These are phyloP conservation scores for Allolobophora icterica DNA, from an alignment of 2,888 invertebrate genomes.

Conservation along the genomic window DNA sequence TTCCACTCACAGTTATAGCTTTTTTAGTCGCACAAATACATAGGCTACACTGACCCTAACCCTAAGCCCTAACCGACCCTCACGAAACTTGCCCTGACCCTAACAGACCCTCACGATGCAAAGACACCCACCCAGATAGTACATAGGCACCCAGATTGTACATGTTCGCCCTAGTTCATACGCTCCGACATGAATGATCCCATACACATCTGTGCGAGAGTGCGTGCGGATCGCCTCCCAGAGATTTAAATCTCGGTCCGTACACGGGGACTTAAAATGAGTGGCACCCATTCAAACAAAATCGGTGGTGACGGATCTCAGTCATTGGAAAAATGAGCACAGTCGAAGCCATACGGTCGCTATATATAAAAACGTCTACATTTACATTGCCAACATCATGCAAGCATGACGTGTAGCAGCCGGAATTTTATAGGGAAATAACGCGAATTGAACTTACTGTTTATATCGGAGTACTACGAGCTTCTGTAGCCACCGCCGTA, in stretches of 20 bases:
- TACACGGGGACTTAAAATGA: neutral
- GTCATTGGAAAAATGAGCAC: neutral
- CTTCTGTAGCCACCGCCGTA: neutral
- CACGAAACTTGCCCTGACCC: too few species aligned
- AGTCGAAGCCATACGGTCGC: neutral
- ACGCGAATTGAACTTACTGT: neutral
- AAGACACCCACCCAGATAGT: too few species aligned
- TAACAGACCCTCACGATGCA: too few species aligned
- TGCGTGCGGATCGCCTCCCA: neutral
- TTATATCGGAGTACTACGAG: neutral
- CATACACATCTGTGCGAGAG: too few species aligned
- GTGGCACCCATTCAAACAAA: neutral
- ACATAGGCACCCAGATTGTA: too few species aligned
- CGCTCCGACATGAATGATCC: too few species aligned
- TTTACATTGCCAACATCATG: neutral
- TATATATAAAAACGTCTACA: neutral
- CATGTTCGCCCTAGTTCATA: too few species aligned
- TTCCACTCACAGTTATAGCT: too few species aligned
- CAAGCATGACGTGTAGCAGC: neutral
- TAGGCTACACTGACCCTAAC: too few species aligned
- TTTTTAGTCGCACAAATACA: too few species aligned
- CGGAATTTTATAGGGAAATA: slow-evolving; percentile 4
- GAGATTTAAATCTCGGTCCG: neutral
- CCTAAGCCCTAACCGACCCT: too few species aligned
- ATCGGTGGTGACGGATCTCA: neutral